phyloP scores from a whole-genome alignment of 2,888 invertebrate genomes.

The Ganaspis brasiliensis region DNA sequence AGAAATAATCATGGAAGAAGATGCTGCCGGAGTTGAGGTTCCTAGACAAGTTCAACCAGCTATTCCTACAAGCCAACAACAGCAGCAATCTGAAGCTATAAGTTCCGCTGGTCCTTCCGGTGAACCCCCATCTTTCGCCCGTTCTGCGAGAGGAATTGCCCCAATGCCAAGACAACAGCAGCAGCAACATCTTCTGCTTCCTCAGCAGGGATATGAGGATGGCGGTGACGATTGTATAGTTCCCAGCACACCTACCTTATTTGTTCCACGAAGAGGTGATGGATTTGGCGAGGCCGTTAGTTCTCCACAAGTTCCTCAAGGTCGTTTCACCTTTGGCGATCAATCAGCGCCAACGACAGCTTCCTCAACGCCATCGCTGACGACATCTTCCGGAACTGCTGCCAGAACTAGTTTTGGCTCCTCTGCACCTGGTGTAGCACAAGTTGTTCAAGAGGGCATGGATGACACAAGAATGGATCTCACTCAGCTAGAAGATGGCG shows the following conservation, averaged over 20 bases:
- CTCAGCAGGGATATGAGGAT: slow-evolving; percentile 84
- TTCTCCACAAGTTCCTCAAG: slow-evolving; percentile 89
- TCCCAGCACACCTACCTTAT: slow-evolving; percentile 94
- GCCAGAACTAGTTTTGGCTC: slow-evolving; percentile 71
- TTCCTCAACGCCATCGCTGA: slow-evolving; percentile 71
- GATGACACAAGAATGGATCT: slow-evolving; percentile 90
- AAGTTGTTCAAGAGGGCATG: slow-evolving; percentile 85
- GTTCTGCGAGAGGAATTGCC: slow-evolving; percentile 80
- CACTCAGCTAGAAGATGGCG: slow-evolving; percentile 83
- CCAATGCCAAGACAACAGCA: slow-evolving; percentile 82
- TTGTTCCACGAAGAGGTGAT: slow-evolving; percentile 90
- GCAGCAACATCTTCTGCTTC: slow-evolving; percentile 81
- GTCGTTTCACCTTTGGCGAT: slow-evolving; percentile 86
- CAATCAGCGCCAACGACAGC: slow-evolving; percentile 76
- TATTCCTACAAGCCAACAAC: slow-evolving; percentile 81
- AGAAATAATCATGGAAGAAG: slow-evolving; percentile 84
- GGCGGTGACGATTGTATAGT: slow-evolving; percentile 91
- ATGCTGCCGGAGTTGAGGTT: slow-evolving; percentile 82
- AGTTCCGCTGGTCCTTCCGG: slow-evolving; percentile 84
- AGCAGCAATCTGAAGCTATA: slow-evolving; percentile 86
- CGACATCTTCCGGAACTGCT: slow-evolving; percentile 64
- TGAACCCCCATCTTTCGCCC: slow-evolving; percentile 74
- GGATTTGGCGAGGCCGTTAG: slow-evolving; percentile 96
- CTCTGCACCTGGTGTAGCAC: slow-evolving; percentile 77
- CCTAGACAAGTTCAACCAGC: slow-evolving; percentile 83